Evolutionary conservation across 2,797 vertebrate genomes (phyloP).

Genomic region (Syndactyla subalaris): DNA sequence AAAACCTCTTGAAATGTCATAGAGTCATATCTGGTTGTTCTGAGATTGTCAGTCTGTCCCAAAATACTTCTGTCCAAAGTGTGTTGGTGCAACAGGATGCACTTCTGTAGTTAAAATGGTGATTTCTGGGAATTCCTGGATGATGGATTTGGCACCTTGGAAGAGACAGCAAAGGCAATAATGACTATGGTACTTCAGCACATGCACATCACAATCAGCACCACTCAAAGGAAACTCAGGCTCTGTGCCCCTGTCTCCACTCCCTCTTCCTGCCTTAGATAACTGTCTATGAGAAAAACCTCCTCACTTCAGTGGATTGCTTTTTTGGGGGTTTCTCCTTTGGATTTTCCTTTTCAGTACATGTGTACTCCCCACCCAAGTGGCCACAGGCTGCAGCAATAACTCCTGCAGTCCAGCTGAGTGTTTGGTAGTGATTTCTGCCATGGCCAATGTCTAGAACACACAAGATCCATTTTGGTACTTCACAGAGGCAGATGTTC

Average conservation of each 20-base stretch:
- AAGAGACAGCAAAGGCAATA: constrained; percentile 24
- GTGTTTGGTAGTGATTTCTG: accelerated
- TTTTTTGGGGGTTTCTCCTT: background rate
- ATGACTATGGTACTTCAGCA: background rate
- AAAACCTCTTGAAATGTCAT: constrained; percentile 36
- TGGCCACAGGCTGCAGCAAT: background rate
- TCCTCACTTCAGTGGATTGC: background rate
- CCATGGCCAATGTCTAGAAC: background rate
- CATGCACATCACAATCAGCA: accelerated
- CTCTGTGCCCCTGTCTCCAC: background rate
- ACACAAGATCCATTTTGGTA: background rate
- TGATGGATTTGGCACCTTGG: constrained; percentile 95
- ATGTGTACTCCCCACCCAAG: too few species aligned
- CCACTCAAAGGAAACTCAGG: background rate
- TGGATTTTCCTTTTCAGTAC: background rate
- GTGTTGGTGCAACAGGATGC: constrained; percentile 93
- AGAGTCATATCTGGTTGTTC: constrained; percentile 39
- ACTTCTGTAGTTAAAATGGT: constrained; percentile 97
- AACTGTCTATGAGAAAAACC: background rate
- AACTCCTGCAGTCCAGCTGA: background rate
- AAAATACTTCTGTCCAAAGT: constrained; percentile 97
- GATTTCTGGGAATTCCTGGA: constrained; percentile 98
- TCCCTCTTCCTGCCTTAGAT: background rate
- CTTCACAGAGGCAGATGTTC: background rate
- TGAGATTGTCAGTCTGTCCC: constrained; percentile 86